A percentile compares a stretch with the other conserved stretches of the same genome.
These are phyloP conservation scores for Euborellia annulipes DNA, from an alignment of 1,140 invertebrate genomes.

Conservation along the genomic window DNA sequence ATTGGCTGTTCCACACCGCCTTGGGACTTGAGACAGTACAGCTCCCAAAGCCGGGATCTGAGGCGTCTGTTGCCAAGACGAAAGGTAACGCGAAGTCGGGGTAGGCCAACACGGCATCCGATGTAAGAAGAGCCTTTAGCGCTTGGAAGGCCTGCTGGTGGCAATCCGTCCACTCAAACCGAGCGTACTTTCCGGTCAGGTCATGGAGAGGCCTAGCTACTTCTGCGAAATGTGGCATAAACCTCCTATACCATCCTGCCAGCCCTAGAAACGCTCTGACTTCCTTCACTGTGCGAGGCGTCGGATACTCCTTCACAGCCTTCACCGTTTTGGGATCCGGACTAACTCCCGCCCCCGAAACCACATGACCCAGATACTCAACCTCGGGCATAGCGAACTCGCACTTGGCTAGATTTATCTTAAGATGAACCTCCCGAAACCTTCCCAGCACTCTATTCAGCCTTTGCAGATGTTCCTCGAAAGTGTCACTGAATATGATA, in stretches of 20 bases:
- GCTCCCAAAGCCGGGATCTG: constrained; percentile 18
- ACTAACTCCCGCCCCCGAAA: constrained; percentile 11
- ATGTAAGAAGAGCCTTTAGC: constrained; percentile 12
- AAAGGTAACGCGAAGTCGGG: constrained; percentile 19
- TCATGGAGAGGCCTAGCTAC: constrained; percentile 19
- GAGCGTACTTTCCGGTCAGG: constrained; percentile 16
- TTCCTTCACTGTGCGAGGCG: constrained; percentile 18
- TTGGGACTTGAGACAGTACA: constrained; percentile 20
- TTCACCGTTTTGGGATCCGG: constrained; percentile 14
- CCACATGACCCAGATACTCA: constrained; percentile 14
- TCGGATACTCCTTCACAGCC: constrained; percentile 18
- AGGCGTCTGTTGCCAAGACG: constrained; percentile 20
- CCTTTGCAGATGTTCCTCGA: not conserved
- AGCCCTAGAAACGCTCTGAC: constrained; percentile 20
- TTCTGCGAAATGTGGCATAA: constrained; percentile 18
- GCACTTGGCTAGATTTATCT: constrained; percentile 16
- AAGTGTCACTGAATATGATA: not conserved
- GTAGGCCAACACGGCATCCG: constrained; percentile 15
- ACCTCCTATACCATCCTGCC: constrained; percentile 16
- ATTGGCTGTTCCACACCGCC: constrained; percentile 17
- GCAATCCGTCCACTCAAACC: constrained; percentile 10
- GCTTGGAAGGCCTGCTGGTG: constrained; percentile 8
- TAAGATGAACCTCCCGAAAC: constrained; percentile 9
- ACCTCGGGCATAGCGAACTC: constrained; percentile 11
- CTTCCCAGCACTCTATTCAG: constrained; percentile 11